Conservation (phyloP, 2,797 vertebrate genomes). For the Gobionotothen gibberifrons region DNA sequence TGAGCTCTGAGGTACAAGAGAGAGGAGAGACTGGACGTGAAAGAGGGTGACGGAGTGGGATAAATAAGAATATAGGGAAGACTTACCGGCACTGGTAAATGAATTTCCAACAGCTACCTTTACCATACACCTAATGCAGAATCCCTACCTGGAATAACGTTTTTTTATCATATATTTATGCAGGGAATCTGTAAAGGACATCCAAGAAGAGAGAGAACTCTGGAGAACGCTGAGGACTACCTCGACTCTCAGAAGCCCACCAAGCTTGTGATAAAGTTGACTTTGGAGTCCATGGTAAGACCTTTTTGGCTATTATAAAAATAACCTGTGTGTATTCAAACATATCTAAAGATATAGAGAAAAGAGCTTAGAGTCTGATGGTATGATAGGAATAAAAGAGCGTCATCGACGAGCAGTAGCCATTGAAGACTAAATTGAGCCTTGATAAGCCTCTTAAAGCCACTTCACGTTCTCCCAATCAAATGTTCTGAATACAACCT, state of each 20-base stretch:
- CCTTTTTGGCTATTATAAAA: background rate
- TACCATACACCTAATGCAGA: background rate
- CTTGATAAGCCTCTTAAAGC: slow-evolving; percentile 74
- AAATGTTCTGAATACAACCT: slow-evolving; percentile 61
- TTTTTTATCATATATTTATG: background rate
- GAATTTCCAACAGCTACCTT: background rate
- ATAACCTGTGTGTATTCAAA: background rate
- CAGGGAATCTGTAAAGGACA: slow-evolving; percentile 1
- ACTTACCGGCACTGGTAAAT: background rate
- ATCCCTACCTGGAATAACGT: background rate
- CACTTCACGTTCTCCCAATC: slow-evolving; percentile 64
- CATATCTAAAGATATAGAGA: background rate
- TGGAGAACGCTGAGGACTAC: slow-evolving; percentile 45
- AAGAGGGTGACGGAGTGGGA: background rate
- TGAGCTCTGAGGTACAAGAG: slow-evolving; percentile 37
- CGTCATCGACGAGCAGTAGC: slow-evolving; percentile 33
- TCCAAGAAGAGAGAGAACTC: background rate
- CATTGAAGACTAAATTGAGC: slow-evolving; percentile 52
- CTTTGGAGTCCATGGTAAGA: slow-evolving; percentile 68
- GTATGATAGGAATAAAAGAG: slow-evolving; percentile 11
- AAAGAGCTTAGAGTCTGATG: background rate
- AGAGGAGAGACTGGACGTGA: background rate
- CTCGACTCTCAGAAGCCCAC: slow-evolving; percentile 40
- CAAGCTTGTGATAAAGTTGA: slow-evolving; percentile 62
- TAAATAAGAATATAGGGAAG: background rate